These are phyloP conservation scores for Eretmochelys imbricata DNA, from an alignment of 2,113 vertebrate genomes.

Conservation along the genomic window DNA sequence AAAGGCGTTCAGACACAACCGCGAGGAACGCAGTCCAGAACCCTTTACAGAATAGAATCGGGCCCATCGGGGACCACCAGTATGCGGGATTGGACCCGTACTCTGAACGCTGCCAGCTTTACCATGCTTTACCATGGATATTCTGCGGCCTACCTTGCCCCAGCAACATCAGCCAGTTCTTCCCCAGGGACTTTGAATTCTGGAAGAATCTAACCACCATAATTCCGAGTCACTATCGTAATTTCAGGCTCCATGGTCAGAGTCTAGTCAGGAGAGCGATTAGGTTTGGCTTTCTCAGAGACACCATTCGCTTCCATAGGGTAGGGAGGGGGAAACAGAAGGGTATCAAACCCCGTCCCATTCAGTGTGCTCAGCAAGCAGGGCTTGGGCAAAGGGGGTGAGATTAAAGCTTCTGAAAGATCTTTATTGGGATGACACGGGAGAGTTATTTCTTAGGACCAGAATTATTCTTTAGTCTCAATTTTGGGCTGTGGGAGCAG, in stretches of 20 bases:
- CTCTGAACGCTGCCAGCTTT: too few species aligned
- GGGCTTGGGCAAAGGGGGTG: rapidly evolving
- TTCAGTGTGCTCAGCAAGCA: background rate
- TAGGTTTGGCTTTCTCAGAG: background rate
- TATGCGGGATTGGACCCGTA: too few species aligned
- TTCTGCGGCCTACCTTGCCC: too few species aligned
- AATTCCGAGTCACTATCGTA: too few species aligned
- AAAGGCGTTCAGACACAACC: background rate
- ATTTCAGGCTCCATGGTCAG: background rate
- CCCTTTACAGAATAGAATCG: too few species aligned
- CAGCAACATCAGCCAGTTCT: background rate
- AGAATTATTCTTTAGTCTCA: background rate
- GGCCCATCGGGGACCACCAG: too few species aligned
- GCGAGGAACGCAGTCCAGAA: background rate
- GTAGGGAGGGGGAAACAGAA: too few species aligned
- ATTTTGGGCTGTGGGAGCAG: background rate
- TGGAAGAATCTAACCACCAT: background rate
- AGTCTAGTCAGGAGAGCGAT: too few species aligned
- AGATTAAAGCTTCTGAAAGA: rapidly evolving
- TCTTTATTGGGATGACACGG: background rate
- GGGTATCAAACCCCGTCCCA: background rate
- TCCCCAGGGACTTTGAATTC: background rate
- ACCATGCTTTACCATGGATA: too few species aligned
- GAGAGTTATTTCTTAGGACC: background rate
- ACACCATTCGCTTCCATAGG: background rate